phyloP scores from a whole-genome alignment of 2,797 vertebrate species.

The Sardinella longiceps region DNA sequence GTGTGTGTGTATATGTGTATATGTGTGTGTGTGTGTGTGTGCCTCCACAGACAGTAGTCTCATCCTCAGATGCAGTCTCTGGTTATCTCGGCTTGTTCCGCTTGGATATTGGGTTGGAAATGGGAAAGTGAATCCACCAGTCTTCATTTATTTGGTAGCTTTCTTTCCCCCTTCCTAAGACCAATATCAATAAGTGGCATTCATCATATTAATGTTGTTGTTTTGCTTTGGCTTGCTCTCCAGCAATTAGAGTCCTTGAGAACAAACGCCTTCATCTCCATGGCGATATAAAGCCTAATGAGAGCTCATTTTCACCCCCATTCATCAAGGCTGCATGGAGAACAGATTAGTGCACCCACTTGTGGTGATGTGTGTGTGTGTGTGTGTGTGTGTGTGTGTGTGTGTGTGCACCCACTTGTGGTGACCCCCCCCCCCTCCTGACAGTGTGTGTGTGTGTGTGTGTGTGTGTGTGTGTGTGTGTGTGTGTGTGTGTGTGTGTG shows the following conservation, averaged over 20 bases:
- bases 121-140: not conserved
- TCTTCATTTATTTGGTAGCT: not conserved
- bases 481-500: too few relatives aligned
- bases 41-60: not conserved
- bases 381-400: too few relatives aligned
- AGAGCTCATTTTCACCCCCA: not conserved
- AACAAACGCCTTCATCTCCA: constrained; percentile 15
- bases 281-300: constrained; percentile 15
- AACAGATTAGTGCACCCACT: not conserved
- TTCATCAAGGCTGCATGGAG: not conserved
- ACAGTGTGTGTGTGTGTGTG: too few relatives aligned
- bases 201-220: constrained; percentile 17
- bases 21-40: too few relatives aligned
- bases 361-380: too few relatives aligned
- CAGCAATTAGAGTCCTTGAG: not conserved
- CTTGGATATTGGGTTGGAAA: too few relatives aligned
- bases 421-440: too few relatives aligned
- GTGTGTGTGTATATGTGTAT: too few relatives aligned
- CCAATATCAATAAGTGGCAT: not conserved
- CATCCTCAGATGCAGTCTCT: not conserved
- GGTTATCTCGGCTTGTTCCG: not conserved
- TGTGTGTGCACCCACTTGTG: too few relatives aligned
- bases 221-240: not conserved
- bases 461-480: too few relatives aligned
- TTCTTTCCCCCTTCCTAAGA: not conserved